Conservation (phyloP, 1,140 invertebrate species). For the Ceratosolen fusciceps region DNA sequence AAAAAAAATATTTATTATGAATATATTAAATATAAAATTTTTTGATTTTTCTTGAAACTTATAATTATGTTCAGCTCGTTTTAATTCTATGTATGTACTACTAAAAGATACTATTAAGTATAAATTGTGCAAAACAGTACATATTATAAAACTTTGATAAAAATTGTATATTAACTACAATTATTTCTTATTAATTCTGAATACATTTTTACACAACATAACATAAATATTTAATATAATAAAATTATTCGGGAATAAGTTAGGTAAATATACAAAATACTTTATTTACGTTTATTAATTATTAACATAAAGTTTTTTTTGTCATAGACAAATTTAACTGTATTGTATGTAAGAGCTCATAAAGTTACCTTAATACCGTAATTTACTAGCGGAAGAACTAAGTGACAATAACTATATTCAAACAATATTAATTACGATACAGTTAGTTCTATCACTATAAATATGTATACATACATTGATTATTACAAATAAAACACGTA, state of each 20-base stretch:
- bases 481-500: conserved; percentile 46
- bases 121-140: conserved; percentile 19
- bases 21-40: conserved; percentile 45
- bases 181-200: conserved; percentile 1
- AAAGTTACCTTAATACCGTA: conserved; percentile 48
- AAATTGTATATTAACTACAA: conserved; percentile 30
- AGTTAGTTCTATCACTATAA: conserved; percentile 42
- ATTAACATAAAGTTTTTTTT: conserved; percentile 36
- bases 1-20: conserved; percentile 47
- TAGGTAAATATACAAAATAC: conserved; percentile 53
- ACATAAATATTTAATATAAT: not conserved
- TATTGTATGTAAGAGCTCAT: conserved; percentile 27
- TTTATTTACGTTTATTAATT: conserved; percentile 53
- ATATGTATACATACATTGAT: conserved; percentile 44
- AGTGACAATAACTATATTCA: conserved; percentile 38
- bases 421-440: conserved; percentile 40
- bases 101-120: conserved; percentile 32
- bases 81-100: conserved; percentile 35
- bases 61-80: conserved; percentile 26
- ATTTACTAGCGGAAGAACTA: conserved; percentile 47
- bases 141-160: conserved; percentile 38
- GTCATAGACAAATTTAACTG: conserved; percentile 35
- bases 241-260: conserved; percentile 5
- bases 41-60: conserved; percentile 42
- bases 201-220: conserved; percentile 15